phyloP scores from a whole-genome alignment of 2,888 invertebrate genomes.

The Cheilosia grossa region DNA sequence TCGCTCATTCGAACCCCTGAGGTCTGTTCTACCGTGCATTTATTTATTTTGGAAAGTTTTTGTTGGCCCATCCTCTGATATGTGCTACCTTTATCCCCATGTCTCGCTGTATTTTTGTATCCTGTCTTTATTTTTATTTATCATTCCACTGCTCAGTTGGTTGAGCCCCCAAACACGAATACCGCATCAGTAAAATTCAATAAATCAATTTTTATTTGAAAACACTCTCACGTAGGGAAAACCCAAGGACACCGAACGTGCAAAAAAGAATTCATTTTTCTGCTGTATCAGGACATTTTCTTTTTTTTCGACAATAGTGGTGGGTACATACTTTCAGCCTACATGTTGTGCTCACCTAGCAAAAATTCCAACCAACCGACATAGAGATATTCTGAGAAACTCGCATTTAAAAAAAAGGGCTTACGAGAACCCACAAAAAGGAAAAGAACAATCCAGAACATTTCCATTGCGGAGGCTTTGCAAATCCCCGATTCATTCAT shows the following conservation, averaged over 20 bases:
- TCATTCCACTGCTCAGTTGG: constrained; percentile 12
- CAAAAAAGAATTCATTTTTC: constrained; percentile 38
- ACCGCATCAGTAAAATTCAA: constrained; percentile 58
- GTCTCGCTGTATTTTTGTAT: constrained; percentile 18
- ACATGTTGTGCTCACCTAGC: constrained; percentile 21
- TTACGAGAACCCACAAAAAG: background rate
- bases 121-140: constrained; percentile 51
- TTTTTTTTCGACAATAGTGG: background rate
- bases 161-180: constrained; percentile 8
- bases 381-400: constrained; percentile 1
- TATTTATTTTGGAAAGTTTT: constrained; percentile 46
- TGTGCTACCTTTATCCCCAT: constrained; percentile 11
- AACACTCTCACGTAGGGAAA: constrained; percentile 48
- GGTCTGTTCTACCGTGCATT: constrained; percentile 11
- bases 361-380: constrained; percentile 44
- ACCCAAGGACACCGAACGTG: constrained; percentile 19
- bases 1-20: background rate
- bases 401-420: constrained; percentile 25
- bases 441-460: constrained; percentile 35
- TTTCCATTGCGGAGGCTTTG: constrained; percentile 40
- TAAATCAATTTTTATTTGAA: constrained; percentile 72
- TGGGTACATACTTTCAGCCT: constrained; percentile 1
- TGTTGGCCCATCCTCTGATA: constrained; percentile 2
- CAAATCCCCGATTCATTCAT: background rate
- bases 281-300: constrained; percentile 53